These are phyloP conservation scores for Gambusia affinis DNA, from an alignment of 2,113 vertebrate species.

Conservation along the genomic window DNA sequence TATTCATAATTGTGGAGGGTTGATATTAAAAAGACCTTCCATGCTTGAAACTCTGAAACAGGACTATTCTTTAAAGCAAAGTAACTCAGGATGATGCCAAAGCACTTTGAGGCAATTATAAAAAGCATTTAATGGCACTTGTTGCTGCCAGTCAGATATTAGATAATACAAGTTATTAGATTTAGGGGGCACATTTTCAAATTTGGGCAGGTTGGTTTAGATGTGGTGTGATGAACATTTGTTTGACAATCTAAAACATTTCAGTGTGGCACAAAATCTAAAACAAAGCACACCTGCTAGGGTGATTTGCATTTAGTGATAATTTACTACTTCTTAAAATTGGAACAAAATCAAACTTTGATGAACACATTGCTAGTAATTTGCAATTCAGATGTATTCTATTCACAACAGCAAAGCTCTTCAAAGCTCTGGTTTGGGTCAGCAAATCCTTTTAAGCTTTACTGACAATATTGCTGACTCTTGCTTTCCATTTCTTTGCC, in stretches of 20 bases:
- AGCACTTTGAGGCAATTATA: background rate
- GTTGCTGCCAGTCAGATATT: background rate
- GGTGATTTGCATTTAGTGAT: background rate
- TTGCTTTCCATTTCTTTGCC: slow-evolving; percentile 12
- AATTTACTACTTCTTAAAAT: background rate
- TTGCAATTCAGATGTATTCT: background rate
- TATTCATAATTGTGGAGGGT: too few species aligned
- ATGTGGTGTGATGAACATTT: background rate
- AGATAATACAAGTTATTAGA: background rate
- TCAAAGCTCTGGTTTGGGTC: background rate
- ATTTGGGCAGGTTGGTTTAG: background rate
- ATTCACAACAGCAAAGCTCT: background rate
- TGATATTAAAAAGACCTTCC: background rate
- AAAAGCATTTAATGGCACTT: background rate
- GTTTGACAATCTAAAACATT: background rate
- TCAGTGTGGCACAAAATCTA: too few species aligned
- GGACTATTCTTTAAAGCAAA: background rate
- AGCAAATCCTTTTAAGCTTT: slow-evolving; percentile 15
- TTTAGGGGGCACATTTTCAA: background rate
- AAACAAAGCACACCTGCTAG: too few species aligned
- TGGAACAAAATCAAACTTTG: background rate
- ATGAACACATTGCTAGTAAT: background rate
- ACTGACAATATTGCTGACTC: slow-evolving; percentile 12
- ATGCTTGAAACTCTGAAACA: background rate
- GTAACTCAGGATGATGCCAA: background rate